Conservation (phyloP, 2,888 invertebrate species). For the Tanytarsus gracilentus region DNA sequence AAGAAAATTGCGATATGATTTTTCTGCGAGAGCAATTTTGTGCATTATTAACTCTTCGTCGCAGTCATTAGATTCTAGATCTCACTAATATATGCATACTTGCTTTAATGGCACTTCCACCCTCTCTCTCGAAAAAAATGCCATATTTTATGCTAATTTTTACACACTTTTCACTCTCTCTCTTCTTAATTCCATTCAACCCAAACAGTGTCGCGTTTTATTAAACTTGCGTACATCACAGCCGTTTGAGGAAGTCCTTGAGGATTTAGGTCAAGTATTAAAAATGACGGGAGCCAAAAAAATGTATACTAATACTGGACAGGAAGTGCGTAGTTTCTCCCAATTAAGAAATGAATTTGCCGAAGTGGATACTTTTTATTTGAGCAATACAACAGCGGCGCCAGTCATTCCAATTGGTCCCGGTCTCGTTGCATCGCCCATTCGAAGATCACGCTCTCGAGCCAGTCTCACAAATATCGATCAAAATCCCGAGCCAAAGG, state of each 20-base stretch:
- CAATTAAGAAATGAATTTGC: constrained; percentile 87
- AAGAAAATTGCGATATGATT: no score
- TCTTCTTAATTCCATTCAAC: neutral
- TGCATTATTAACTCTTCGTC: no score
- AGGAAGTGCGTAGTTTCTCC: constrained; percentile 89
- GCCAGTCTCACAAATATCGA: constrained; percentile 47
- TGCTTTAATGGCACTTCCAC: no score
- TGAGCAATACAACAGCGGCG: constrained; percentile 50
- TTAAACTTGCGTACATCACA: constrained; percentile 86
- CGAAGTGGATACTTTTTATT: constrained; percentile 83
- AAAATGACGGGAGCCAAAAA: constrained; percentile 84
- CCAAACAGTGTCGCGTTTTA: constrained; percentile 73
- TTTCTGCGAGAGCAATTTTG: no score
- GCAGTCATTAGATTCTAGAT: no score
- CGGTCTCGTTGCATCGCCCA: constrained; percentile 46
- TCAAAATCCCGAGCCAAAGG: constrained; percentile 42
- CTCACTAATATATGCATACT: no score
- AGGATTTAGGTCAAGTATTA: constrained; percentile 85
- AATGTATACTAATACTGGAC: constrained; percentile 86
- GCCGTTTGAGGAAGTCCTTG: constrained; percentile 88
- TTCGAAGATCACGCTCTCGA: constrained; percentile 56
- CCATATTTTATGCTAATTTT: no score
- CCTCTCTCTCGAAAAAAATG: no score
- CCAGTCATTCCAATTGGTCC: constrained; percentile 38
- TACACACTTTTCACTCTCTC: neutral